Evolutionary conservation across 2,888 invertebrate species (phyloP).

Genomic region (Caenorhabditis sinica): DNA sequence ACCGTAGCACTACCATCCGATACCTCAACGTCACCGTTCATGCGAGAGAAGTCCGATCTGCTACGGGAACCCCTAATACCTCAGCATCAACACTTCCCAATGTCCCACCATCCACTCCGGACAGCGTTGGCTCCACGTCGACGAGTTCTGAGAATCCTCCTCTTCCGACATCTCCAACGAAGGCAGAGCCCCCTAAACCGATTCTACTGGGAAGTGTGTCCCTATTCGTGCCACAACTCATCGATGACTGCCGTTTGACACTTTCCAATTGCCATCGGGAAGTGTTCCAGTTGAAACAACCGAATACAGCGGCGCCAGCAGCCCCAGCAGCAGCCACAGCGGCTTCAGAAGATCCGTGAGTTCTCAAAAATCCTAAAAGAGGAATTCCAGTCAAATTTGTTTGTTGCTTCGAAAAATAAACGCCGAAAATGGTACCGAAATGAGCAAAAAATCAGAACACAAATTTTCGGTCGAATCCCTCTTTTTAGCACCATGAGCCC

Average conservation of each 20-base stretch:
- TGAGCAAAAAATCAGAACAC: neutral
- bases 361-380: neutral
- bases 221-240: conserved; percentile 79
- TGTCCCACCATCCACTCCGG: conserved; percentile 44
- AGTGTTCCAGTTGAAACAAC: conserved; percentile 79
- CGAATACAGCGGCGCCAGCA: conserved; percentile 28
- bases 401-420: no score
- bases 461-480: neutral
- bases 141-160: conserved; percentile 22
- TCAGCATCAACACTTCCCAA: conserved; percentile 26
- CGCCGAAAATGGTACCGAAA: no score
- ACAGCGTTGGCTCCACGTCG: conserved; percentile 39
- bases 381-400: no score
- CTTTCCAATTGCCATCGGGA: conserved; percentile 81
- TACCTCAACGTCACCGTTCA: conserved; percentile 80
- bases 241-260: conserved; percentile 81
- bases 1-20: conserved; percentile 12
- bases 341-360: conserved; percentile 33
- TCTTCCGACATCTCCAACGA: conserved; percentile 1
- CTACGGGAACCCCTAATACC: conserved; percentile 42
- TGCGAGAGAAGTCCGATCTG: conserved; percentile 62
- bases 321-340: conserved; percentile 48
- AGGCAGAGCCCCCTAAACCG: conserved; percentile 52
- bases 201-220: conserved; percentile 77
- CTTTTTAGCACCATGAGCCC: no score